A percentile compares a stretch with the other conserved stretches of the same genome.
These are phyloP conservation scores for Scaptomyza parva DNA, from an alignment of 2,888 invertebrate species.

Conservation along the genomic window DNA sequence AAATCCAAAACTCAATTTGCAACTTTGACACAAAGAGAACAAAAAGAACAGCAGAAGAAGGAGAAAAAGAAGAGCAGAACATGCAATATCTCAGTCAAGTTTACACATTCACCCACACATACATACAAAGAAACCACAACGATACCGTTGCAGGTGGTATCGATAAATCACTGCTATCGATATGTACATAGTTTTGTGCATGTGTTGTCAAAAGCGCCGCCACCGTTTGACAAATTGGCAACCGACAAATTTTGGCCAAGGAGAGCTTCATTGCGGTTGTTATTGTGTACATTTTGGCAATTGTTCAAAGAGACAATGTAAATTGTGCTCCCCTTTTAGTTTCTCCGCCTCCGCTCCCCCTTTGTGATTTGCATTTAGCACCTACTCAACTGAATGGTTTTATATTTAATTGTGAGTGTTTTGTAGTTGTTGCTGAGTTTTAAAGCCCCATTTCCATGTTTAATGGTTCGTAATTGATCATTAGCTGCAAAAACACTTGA, in stretches of 20 bases:
- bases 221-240: slow-evolving; percentile 60
- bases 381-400: slow-evolving; percentile 34
- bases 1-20: slow-evolving; percentile 48
- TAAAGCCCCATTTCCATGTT: slow-evolving; percentile 51
- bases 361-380: slow-evolving; percentile 31
- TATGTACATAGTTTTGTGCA: slow-evolving; percentile 34
- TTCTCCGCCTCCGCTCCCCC: background rate
- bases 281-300: slow-evolving; percentile 3
- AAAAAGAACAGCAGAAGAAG: slow-evolving; percentile 16
- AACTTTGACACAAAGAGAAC: slow-evolving; percentile 27
- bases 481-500: slow-evolving; percentile 65
- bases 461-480: slow-evolving; percentile 68
- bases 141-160: slow-evolving; percentile 57
- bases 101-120: slow-evolving; percentile 30
- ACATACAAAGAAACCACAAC: slow-evolving; percentile 1
- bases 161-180: slow-evolving; percentile 71
- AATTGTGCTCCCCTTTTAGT: background rate
- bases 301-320: slow-evolving; percentile 8
- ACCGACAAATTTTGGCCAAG: slow-evolving; percentile 55
- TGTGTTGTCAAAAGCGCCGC: slow-evolving; percentile 58
- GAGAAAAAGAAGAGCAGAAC: slow-evolving; percentile 49
- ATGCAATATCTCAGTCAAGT: slow-evolving; percentile 15
- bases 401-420: slow-evolving; percentile 8
- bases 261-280: slow-evolving; percentile 29
- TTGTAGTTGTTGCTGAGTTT: slow-evolving; percentile 25